These are phyloP conservation scores for Homarus americanus DNA, from an alignment of 1,140 invertebrate species.

Conservation along the genomic window DNA sequence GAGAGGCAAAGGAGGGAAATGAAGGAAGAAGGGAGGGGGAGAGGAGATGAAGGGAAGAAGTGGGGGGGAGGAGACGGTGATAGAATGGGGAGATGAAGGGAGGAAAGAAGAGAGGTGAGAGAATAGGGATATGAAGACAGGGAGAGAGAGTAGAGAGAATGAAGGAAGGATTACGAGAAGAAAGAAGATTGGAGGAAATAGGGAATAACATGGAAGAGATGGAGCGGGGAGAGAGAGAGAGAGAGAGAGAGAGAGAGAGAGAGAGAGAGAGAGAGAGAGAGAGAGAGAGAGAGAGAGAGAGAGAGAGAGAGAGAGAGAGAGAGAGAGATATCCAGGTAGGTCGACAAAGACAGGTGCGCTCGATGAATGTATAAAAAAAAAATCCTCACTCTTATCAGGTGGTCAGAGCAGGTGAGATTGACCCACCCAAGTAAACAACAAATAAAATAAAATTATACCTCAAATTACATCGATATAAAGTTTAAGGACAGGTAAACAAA, in stretches of 20 bases:
- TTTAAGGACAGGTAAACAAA: no score
- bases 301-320: constrained; percentile 37
- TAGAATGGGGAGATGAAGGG: neutral
- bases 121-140: neutral
- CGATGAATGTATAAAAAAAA: no score
- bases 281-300: constrained; percentile 37
- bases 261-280: constrained; percentile 36
- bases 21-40: neutral
- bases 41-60: neutral
- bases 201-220: no score
- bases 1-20: neutral
- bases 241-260: constrained; percentile 24
- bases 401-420: no score
- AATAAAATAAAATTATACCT: no score
- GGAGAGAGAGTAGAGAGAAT: neutral
- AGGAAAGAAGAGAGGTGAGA: neutral
- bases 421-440: no score
- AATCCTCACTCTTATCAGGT: no score
- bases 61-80: neutral
- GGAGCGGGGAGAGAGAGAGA: constrained; percentile 39
- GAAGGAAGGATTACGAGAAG: no score
- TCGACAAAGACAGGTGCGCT: no score
- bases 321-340: constrained; percentile 10
- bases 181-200: no score
- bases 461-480: no score